Conservation (phyloP, 2,888 invertebrate genomes). For the Epirrhoe alternata region DNA sequence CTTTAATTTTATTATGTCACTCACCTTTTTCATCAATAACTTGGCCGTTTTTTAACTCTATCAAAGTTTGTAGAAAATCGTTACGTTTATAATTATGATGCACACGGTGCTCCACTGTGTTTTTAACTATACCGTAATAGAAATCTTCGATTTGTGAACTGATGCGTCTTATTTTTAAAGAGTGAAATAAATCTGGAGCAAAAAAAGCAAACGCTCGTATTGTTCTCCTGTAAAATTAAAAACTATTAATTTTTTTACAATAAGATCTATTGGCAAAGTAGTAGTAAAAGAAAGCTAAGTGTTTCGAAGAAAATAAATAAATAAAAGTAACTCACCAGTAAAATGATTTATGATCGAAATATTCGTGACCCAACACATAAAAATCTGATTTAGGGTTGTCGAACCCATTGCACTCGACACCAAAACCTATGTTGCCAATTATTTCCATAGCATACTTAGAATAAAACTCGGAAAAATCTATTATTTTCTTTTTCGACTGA, state of each 20-base stretch:
- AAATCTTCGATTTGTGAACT: slow-evolving; percentile 69
- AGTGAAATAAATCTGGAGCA: slow-evolving; percentile 70
- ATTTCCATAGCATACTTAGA: slow-evolving; percentile 87
- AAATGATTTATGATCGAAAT: slow-evolving; percentile 68
- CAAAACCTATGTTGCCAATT: slow-evolving; percentile 86
- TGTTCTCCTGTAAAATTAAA: slow-evolving; percentile 63
- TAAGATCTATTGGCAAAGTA: neutral
- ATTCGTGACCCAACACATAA: slow-evolving; percentile 73
- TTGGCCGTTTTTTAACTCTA: slow-evolving; percentile 75
- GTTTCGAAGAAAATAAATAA: neutral
- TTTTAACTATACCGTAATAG: slow-evolving; percentile 70
- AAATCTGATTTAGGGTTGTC: slow-evolving; percentile 83
- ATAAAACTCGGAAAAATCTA: slow-evolving; percentile 84
- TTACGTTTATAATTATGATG: slow-evolving; percentile 68
- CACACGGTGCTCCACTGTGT: slow-evolving; percentile 69
- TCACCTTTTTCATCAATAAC: slow-evolving; percentile 50
- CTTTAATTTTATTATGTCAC: neutral
- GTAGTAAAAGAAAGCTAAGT: neutral
- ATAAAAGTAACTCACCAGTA: slow-evolving; percentile 66
- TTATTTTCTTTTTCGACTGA: slow-evolving; percentile 58
- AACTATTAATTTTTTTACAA: slow-evolving; percentile 3
- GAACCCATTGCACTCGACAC: slow-evolving; percentile 86
- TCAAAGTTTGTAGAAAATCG: slow-evolving; percentile 84
- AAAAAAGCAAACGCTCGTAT: slow-evolving; percentile 74
- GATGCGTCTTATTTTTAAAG: slow-evolving; percentile 68